Evolutionary conservation across 2,113 vertebrate genomes (phyloP).

Genomic region (Petrocephalus zakoni): DNA sequence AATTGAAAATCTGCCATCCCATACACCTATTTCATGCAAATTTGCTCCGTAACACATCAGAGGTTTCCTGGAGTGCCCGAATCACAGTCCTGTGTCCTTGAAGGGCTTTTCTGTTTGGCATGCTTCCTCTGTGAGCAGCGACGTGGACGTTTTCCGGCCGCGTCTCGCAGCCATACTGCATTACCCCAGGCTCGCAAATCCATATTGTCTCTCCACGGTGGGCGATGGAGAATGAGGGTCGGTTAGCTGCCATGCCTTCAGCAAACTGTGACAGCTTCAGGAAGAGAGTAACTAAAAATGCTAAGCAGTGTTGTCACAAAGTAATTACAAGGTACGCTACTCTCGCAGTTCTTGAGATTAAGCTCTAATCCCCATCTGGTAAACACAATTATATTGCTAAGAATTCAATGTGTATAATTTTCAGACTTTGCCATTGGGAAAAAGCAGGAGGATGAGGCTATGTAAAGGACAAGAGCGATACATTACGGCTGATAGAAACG

Average conservation of each 20-base stretch:
- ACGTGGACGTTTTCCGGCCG: background rate
- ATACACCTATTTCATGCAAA: background rate
- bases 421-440: constrained; percentile 1
- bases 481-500: background rate
- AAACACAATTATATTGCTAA: background rate
- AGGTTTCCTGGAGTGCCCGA: background rate
- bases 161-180: background rate
- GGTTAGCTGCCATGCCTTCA: background rate
- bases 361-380: background rate
- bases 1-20: background rate
- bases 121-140: background rate
- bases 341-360: background rate
- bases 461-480: background rate
- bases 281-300: background rate
- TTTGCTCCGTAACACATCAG: background rate
- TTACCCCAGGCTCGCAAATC: background rate
- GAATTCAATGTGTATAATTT: constrained; percentile 1
- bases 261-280: background rate
- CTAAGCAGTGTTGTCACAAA: background rate
- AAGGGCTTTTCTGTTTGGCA: background rate
- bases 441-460: background rate
- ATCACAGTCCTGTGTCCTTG: background rate
- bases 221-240: background rate
- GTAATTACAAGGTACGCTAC: background rate
- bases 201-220: background rate